phyloP scores from a whole-genome alignment of 2,888 invertebrate species.

The Brassicogethes aeneus region DNA sequence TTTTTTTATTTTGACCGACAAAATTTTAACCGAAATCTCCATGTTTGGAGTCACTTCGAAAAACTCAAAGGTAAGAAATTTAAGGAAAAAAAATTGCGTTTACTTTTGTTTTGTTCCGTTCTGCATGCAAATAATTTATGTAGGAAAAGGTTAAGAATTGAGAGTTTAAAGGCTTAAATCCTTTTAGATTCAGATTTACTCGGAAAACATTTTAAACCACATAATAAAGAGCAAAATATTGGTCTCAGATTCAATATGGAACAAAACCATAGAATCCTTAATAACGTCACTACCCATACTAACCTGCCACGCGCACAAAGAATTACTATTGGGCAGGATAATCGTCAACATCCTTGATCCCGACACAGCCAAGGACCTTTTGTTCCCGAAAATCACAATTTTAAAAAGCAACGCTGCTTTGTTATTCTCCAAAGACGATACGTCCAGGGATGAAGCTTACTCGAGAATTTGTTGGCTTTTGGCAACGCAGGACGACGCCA shows the following conservation, averaged over 20 bases:
- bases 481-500: slow-evolving; percentile 39
- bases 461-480: slow-evolving; percentile 46
- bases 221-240: slow-evolving; percentile 55
- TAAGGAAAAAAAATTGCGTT: not conserved
- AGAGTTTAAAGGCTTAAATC: slow-evolving; percentile 35
- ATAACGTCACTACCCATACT: slow-evolving; percentile 53
- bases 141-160: too few relatives aligned
- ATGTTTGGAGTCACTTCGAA: slow-evolving; percentile 49
- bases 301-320: slow-evolving; percentile 49
- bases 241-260: slow-evolving; percentile 54
- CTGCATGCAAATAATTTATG: too few relatives aligned
- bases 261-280: slow-evolving; percentile 48
- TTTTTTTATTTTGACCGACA: slow-evolving; percentile 47
- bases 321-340: slow-evolving; percentile 47
- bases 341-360: slow-evolving; percentile 55
- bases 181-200: slow-evolving; percentile 50
- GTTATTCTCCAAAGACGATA: slow-evolving; percentile 38
- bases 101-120: slow-evolving; percentile 5
- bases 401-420: slow-evolving; percentile 45
- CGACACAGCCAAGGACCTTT: slow-evolving; percentile 51
- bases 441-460: slow-evolving; percentile 43
- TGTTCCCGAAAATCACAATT: slow-evolving; percentile 48
- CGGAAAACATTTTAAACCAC: slow-evolving; percentile 54
- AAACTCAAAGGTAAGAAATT: slow-evolving; percentile 33
- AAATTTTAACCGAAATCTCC: slow-evolving; percentile 54